Percentiles rank a stretch among this genome's conserved stretches.
These are phyloP conservation scores for Musca domestica DNA, from an alignment of 1,140 invertebrate species.

Conservation along the genomic window DNA sequence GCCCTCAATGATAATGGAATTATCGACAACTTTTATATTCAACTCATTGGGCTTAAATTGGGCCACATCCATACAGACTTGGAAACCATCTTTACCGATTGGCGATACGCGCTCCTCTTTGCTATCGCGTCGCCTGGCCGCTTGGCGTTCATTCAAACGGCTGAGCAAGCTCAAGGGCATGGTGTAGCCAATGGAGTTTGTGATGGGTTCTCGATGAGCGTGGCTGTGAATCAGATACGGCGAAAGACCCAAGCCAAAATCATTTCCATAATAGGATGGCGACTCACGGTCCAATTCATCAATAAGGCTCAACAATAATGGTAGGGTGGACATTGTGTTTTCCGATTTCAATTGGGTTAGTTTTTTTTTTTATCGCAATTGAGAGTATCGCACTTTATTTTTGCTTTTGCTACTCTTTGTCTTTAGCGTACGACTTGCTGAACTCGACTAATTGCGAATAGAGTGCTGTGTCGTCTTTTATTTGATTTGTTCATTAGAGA, in stretches of 20 bases:
- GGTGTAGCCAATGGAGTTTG: not conserved
- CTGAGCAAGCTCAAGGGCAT: not conserved
- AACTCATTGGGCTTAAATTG: slow-evolving; percentile 73
- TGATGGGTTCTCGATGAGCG: not conserved
- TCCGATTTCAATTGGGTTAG: not conserved
- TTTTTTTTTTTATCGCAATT: no score
- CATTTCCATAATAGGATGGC: slow-evolving; percentile 17
- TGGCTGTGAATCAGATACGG: slow-evolving; percentile 16
- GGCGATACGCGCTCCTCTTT: slow-evolving; percentile 40
- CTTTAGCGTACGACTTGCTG: no score
- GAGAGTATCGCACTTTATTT: no score
- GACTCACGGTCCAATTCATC: slow-evolving; percentile 22
- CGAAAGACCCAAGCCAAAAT: slow-evolving; percentile 24
- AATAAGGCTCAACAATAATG: slow-evolving; percentile 23
- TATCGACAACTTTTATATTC: slow-evolving; percentile 67
- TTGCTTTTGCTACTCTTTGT: no score
- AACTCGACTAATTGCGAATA: no score
- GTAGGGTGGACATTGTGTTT: slow-evolving; percentile 15
- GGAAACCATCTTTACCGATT: slow-evolving; percentile 42
- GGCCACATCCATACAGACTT: slow-evolving; percentile 64
- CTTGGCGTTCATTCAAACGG: slow-evolving; percentile 25
- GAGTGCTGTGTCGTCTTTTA: no score
- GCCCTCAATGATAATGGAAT: slow-evolving; percentile 63
- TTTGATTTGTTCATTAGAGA: no score
- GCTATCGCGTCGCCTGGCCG: slow-evolving; percentile 29